Evolutionary conservation across 2,797 vertebrate species (phyloP).

Genomic region (Sphenodon punctatus): DNA sequence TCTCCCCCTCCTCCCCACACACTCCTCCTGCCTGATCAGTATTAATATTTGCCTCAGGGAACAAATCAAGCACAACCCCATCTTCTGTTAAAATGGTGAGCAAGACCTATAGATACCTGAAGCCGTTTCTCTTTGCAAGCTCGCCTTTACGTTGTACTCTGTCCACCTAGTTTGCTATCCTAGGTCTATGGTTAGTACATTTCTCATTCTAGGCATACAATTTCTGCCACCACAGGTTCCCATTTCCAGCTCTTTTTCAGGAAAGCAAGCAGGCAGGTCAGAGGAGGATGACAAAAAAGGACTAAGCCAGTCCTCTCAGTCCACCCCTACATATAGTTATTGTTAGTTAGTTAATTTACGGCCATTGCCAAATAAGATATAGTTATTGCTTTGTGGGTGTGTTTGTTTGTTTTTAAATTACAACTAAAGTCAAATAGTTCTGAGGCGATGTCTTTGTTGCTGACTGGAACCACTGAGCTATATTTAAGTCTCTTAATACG

Average conservation of each 20-base stretch:
- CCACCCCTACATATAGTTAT: too few relatives aligned
- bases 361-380: too few relatives aligned
- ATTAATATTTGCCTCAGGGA: not conserved
- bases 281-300: not conserved
- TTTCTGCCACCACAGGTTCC: not conserved
- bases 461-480: too few relatives aligned
- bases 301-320: not conserved
- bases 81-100: not conserved
- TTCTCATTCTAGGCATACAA: fast-evolving
- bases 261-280: not conserved
- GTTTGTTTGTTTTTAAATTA: not conserved
- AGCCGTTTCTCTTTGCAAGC: not conserved
- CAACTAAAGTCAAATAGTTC: not conserved
- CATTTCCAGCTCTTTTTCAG: fast-evolving
- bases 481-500: too few relatives aligned
- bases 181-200: not conserved
- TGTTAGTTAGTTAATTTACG: too few relatives aligned
- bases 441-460: too few relatives aligned
- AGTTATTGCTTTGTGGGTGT: not conserved
- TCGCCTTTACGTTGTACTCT: not conserved
- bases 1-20: too few relatives aligned
- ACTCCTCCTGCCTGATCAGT: slow-evolving; percentile 6
- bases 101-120: fast-evolving
- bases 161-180: not conserved
- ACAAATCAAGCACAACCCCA: not conserved